These are phyloP conservation scores for Ridgeia piscesae DNA, from an alignment of 1,140 invertebrate genomes.

Conservation along the genomic window DNA sequence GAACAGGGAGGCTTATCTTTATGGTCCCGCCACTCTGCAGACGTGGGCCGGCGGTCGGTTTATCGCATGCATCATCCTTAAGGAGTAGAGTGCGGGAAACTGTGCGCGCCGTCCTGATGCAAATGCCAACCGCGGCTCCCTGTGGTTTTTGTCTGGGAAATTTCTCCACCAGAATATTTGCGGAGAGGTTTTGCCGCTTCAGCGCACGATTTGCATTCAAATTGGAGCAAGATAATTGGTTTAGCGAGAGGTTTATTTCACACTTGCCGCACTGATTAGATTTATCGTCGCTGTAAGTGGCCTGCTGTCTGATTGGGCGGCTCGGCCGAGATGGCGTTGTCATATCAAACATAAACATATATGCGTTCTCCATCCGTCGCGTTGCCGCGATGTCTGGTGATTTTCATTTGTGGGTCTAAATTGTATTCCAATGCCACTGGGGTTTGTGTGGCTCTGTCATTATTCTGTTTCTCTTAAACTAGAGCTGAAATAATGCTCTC, in stretches of 20 bases:
- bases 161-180: not conserved
- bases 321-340: not conserved
- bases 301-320: not conserved
- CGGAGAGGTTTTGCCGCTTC: not conserved
- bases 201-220: not conserved
- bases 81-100: not conserved
- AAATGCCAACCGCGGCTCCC: not conserved
- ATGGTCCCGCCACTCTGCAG: not conserved
- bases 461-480: not conserved
- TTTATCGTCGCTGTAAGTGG: not conserved
- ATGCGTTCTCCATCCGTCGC: not conserved
- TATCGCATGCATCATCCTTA: not conserved
- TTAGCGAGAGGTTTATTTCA: not conserved
- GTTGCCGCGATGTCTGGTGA: not conserved
- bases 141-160: not conserved
- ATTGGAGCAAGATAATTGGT: not conserved
- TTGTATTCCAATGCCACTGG: not conserved
- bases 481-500: too few species aligned
- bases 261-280: not conserved
- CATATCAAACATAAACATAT: not conserved
- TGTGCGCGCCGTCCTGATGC: not conserved
- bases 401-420: slow-evolving; percentile 14
- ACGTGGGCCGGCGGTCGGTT: not conserved
- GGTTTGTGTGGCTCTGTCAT: not conserved
- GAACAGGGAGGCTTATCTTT: not conserved